Evolutionary conservation across 2,888 invertebrate species (phyloP).

Genomic region (Theodoxus fluviatilis): DNA sequence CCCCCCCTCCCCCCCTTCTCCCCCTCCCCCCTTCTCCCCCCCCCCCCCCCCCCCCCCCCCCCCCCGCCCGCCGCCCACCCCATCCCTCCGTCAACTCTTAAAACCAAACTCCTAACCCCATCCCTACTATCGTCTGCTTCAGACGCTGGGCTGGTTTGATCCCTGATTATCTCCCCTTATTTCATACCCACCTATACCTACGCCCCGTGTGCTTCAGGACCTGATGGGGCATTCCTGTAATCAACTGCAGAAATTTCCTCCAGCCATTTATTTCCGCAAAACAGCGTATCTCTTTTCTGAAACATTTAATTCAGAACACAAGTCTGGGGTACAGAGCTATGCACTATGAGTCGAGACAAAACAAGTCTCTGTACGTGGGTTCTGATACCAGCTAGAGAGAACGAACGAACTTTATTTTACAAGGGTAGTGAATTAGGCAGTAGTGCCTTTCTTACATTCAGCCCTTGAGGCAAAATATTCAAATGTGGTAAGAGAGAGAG

Average conservation of each 20-base stretch:
- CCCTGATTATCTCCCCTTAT: background rate
- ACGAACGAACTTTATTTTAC: too few relatives aligned
- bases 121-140: background rate
- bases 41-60: background rate
- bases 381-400: too few relatives aligned
- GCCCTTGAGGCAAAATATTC: background rate
- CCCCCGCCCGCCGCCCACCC: background rate
- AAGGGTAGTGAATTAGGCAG: too few relatives aligned
- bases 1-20: background rate
- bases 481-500: background rate
- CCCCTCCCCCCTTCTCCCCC: background rate
- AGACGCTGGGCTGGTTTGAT: background rate
- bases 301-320: too few relatives aligned
- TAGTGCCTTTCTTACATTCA: too few relatives aligned
- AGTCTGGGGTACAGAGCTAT: background rate
- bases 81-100: background rate
- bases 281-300: too few relatives aligned
- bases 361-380: too few relatives aligned
- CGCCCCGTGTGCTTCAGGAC: too few relatives aligned
- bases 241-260: too few relatives aligned
- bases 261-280: too few relatives aligned
- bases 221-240: too few relatives aligned
- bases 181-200: slow-evolving; percentile 5
- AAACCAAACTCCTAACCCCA: too few relatives aligned
- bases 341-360: background rate